Conservation (phyloP, 2,797 vertebrate species). For the Lagocephalus sceleratus region DNA sequence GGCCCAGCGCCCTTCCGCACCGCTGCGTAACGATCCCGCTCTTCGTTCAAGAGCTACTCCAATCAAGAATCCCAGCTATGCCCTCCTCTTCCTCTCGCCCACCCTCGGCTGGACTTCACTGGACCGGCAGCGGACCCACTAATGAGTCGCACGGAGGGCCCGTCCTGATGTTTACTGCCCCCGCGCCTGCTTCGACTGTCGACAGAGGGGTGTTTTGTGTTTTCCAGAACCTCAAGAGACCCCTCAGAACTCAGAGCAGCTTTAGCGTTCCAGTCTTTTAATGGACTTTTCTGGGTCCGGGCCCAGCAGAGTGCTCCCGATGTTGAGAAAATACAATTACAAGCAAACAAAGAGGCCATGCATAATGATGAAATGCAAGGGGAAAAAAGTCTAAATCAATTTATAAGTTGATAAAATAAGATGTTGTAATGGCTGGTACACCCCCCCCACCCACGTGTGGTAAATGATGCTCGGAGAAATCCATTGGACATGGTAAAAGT, state of each 20-base stretch:
- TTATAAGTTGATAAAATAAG: slow-evolving; percentile 68
- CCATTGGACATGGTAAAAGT: slow-evolving; percentile 61
- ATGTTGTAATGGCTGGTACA: slow-evolving; percentile 62
- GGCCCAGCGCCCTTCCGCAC: too few relatives aligned
- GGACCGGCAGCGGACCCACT: too few relatives aligned
- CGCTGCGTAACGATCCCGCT: too few relatives aligned
- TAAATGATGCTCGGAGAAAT: slow-evolving; percentile 72
- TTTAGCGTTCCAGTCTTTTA: not conserved
- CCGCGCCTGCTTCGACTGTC: too few relatives aligned
- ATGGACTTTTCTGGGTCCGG: too few relatives aligned
- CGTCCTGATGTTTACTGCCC: too few relatives aligned
- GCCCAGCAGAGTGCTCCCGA: slow-evolving; percentile 37
- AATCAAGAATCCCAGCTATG: too few relatives aligned
- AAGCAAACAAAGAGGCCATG: slow-evolving; percentile 51
- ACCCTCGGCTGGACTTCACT: too few relatives aligned
- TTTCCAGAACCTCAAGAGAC: slow-evolving; percentile 23
- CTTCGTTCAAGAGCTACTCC: too few relatives aligned
- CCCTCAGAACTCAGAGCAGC: slow-evolving; percentile 38
- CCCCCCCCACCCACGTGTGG: slow-evolving; percentile 40
- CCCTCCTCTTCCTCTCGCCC: too few relatives aligned
- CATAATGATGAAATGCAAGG: slow-evolving; percentile 61
- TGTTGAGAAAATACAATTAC: slow-evolving; percentile 53
- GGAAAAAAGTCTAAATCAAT: slow-evolving; percentile 63
- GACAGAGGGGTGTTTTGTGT: not conserved
- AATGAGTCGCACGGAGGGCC: too few relatives aligned